Percentiles rank a stretch among this genome's conserved stretches.
Conservation (phyloP, 2,888 invertebrate species). For the Aproaerema taeniolella region DNA sequence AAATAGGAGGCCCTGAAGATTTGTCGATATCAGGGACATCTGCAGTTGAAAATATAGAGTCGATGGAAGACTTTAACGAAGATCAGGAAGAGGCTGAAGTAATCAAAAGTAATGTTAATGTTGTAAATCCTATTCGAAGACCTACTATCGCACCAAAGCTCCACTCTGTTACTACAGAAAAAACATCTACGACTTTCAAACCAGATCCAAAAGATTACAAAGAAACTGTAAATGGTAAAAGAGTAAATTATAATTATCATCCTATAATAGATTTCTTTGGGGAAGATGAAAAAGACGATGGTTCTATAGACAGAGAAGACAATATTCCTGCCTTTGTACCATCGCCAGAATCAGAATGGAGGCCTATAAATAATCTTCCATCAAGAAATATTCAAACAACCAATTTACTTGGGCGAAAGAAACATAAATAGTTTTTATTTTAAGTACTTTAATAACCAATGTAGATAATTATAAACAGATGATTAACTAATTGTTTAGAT, state of each 20-base stretch:
- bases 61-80: constrained; percentile 51
- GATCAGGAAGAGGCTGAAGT: constrained; percentile 47
- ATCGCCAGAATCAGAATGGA: constrained; percentile 64
- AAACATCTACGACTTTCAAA: constrained; percentile 28
- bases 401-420: constrained; percentile 30
- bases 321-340: constrained; percentile 39
- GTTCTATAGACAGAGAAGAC: constrained; percentile 63
- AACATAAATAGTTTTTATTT: constrained; percentile 28
- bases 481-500: too few species aligned
- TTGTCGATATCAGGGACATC: constrained; percentile 61
- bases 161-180: constrained; percentile 44
- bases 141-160: constrained; percentile 59
- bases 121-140: constrained; percentile 32
- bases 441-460: background rate
- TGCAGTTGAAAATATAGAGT: constrained; percentile 49
- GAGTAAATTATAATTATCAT: constrained; percentile 89
- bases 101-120: constrained; percentile 34
- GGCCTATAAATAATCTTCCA: constrained; percentile 58
- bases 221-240: constrained; percentile 55
- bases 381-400: constrained; percentile 37
- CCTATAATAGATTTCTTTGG: constrained; percentile 90
- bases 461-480: background rate
- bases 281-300: constrained; percentile 46
- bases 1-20: constrained; percentile 58
- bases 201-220: constrained; percentile 32